Conservation (phyloP, 64 coral and sea anemone genomes). For the Acropora tenuis region DNA sequence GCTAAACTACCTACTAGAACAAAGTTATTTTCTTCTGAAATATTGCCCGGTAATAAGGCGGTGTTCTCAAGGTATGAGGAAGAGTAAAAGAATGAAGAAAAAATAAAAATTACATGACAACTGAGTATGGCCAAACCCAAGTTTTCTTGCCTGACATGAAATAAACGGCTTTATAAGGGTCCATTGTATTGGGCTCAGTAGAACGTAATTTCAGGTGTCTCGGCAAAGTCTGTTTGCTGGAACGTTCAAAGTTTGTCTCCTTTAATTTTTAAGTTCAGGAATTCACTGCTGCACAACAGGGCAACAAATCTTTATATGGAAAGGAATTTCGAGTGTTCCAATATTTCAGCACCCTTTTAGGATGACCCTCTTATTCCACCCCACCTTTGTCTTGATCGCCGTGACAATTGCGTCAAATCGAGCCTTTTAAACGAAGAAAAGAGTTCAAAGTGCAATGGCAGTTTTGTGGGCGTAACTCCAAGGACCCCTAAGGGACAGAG, state of each 20-base stretch:
- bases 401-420: constrained; percentile 3
- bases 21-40: no score
- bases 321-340: constrained; percentile 2
- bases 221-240: not conserved
- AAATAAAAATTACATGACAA: no score
- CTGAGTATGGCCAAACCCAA: no score
- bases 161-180: not conserved
- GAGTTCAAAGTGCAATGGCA: not conserved
- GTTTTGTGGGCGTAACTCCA: not conserved
- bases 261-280: not conserved
- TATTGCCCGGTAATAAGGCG: no score
- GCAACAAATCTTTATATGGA: not conserved
- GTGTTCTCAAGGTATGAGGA: not conserved
- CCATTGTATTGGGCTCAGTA: not conserved
- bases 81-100: not conserved
- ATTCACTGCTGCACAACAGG: not conserved
- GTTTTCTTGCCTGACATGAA: not conserved
- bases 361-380: constrained; percentile 13
- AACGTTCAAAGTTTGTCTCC: not conserved
- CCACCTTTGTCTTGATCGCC: not conserved
- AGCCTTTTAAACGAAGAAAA: not conserved
- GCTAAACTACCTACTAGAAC: no score
- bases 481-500: not conserved
- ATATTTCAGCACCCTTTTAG: constrained; percentile 25
- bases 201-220: not conserved